Evolutionary conservation across 2,797 vertebrate genomes (phyloP).

Genomic region (Cyclura pinguis): DNA sequence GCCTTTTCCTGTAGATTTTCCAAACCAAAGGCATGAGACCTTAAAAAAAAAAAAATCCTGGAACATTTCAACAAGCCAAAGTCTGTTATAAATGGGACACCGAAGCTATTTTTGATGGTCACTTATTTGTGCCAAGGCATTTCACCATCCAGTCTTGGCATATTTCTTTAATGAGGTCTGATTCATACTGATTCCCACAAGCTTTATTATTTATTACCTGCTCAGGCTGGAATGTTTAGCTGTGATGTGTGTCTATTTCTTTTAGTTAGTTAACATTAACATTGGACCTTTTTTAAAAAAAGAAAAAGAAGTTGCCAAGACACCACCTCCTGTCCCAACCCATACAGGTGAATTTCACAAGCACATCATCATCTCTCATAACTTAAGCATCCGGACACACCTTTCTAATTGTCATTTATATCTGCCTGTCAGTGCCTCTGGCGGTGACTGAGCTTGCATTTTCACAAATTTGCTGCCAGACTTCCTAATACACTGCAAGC

Average conservation of each 20-base stretch:
- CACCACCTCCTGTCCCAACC: slow-evolving; percentile 60
- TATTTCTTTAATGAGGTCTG: slow-evolving; percentile 59
- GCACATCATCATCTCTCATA: slow-evolving; percentile 68
- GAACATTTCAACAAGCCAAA: slow-evolving; percentile 47
- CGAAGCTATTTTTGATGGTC: slow-evolving; percentile 38
- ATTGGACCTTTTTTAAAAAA: slow-evolving; percentile 9
- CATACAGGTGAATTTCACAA: slow-evolving; percentile 64
- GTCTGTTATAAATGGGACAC: slow-evolving; percentile 41
- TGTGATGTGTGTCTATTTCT: slow-evolving; percentile 55
- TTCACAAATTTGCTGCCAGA: slow-evolving; percentile 64
- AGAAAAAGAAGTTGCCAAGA: not conserved
- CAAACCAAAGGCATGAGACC: slow-evolving; percentile 51
- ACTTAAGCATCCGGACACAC: slow-evolving; percentile 70
- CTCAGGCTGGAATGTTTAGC: slow-evolving; percentile 58
- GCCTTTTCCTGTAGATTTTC: slow-evolving; percentile 40
- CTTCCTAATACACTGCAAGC: slow-evolving; percentile 37
- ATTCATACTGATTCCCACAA: slow-evolving; percentile 56
- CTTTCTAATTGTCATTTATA: slow-evolving; percentile 74
- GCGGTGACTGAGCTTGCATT: slow-evolving; percentile 71
- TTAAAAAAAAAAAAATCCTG: slow-evolving; percentile 54
- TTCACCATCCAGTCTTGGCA: slow-evolving; percentile 34
- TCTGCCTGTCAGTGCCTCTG: slow-evolving; percentile 68
- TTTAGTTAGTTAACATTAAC: slow-evolving; percentile 66
- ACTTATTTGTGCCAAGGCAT: slow-evolving; percentile 33
- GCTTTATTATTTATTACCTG: slow-evolving; percentile 63